phyloP scores from a whole-genome alignment of 2,797 vertebrate species.

The Parauchenoglanis ngamensis region DNA sequence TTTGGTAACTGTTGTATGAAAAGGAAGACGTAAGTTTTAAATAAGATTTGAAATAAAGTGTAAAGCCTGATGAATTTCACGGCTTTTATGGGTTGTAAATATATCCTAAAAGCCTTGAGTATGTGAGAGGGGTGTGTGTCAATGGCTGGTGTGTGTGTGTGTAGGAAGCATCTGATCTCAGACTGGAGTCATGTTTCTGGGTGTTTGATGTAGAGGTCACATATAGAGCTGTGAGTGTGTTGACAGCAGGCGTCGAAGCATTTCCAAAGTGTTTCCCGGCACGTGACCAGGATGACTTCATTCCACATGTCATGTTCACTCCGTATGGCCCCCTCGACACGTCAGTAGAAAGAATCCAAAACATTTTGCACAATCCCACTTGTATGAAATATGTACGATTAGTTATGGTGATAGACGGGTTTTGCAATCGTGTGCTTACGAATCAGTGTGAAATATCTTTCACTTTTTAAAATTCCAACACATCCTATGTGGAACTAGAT shows the following conservation, averaged over 20 bases:
- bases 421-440: background rate
- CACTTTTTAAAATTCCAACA: background rate
- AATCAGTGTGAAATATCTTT: background rate
- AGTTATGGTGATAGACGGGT: background rate
- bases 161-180: background rate
- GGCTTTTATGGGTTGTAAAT: background rate
- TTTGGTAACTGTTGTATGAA: background rate
- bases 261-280: background rate
- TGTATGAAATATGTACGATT: background rate
- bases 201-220: background rate
- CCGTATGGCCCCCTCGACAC: background rate
- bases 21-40: background rate
- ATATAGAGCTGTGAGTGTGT: background rate
- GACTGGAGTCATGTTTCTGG: background rate
- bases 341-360: background rate
- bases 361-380: background rate
- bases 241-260: conserved; percentile 6
- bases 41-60: background rate
- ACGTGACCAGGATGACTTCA: background rate
- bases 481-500: background rate
- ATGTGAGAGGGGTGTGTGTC: background rate
- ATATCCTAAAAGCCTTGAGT: background rate
- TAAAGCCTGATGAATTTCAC: background rate
- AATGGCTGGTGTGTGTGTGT: background rate
- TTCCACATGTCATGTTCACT: background rate